A percentile compares a stretch with the other conserved stretches of the same genome.
Conservation (phyloP, 2,888 invertebrate species). For the Xestobium rufovillosum region DNA sequence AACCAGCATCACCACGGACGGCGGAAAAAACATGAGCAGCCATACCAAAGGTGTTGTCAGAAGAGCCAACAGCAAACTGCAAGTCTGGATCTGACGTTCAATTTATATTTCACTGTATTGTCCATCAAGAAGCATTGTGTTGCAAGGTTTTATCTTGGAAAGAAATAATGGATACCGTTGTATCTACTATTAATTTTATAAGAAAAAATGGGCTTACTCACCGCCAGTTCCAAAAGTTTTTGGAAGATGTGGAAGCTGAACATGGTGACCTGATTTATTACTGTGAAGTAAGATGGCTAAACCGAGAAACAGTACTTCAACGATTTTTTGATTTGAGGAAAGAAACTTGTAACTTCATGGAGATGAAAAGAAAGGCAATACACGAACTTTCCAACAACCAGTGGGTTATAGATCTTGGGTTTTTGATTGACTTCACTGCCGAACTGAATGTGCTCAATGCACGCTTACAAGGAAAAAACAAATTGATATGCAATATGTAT, state of each 20-base stretch:
- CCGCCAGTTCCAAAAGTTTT: conserved; percentile 18
- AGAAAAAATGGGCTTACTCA: conserved; percentile 22
- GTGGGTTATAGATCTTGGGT: conserved; percentile 16
- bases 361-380: conserved; percentile 21
- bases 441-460: no score
- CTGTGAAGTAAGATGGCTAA: conserved; percentile 20
- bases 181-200: conserved; percentile 20
- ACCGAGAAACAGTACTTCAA: conserved; percentile 17
- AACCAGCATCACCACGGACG: conserved; percentile 20
- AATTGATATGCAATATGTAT: no score
- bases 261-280: conserved; percentile 18
- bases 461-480: no score
- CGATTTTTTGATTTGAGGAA: conserved; percentile 20
- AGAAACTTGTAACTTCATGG: conserved; percentile 11
- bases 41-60: conserved; percentile 18
- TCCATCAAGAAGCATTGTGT: conserved; percentile 3
- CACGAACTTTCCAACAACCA: conserved; percentile 15
- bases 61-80: no score
- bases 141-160: conserved; percentile 20
- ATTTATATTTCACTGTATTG: conserved; percentile 1
- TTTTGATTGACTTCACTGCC: conserved; percentile 18
- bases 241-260: conserved; percentile 16
- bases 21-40: conserved; percentile 19
- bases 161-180: conserved; percentile 20
- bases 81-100: no score